Conservation (phyloP, 1,140 invertebrate genomes). For the Hetaerina americana region DNA sequence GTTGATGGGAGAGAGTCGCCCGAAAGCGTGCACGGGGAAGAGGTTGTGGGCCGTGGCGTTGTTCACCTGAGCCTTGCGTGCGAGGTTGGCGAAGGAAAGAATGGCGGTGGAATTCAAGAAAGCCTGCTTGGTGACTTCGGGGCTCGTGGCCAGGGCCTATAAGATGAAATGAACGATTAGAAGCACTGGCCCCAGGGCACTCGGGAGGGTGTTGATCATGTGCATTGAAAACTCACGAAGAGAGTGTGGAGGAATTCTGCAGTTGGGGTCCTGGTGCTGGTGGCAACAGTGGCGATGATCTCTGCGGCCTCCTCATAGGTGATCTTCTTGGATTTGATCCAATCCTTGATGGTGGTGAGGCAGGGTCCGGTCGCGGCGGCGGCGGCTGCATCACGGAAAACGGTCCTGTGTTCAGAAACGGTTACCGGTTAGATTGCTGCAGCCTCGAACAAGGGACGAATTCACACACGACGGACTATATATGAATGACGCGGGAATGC, state of each 20-base stretch:
- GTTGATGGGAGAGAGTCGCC: conserved; percentile 26
- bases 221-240: conserved; percentile 29
- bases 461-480: too few species aligned
- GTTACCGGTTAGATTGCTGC: too few species aligned
- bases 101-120: conserved; percentile 37
- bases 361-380: conserved; percentile 50
- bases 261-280: conserved; percentile 42
- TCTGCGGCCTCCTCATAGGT: conserved; percentile 36
- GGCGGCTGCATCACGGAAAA: conserved; percentile 45
- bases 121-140: conserved; percentile 31
- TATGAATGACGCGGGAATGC: too few species aligned
- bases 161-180: not conserved
- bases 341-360: conserved; percentile 40
- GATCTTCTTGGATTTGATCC: conserved; percentile 41
- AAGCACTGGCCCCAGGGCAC: too few species aligned
- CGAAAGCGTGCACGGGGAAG: conserved; percentile 47
- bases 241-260: conserved; percentile 42
- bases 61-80: conserved; percentile 42
- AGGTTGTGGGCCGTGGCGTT: conserved; percentile 37
- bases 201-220: too few species aligned
- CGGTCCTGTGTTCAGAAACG: too few species aligned
- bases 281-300: conserved; percentile 34
- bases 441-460: too few species aligned
- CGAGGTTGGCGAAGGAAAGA: conserved; percentile 39
- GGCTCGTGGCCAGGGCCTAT: conserved; percentile 32